A percentile compares a stretch with the other conserved stretches of the same genome.
These are phyloP conservation scores for Cacoxenus indagator DNA, from an alignment of 2,888 invertebrate genomes.

Conservation along the genomic window DNA sequence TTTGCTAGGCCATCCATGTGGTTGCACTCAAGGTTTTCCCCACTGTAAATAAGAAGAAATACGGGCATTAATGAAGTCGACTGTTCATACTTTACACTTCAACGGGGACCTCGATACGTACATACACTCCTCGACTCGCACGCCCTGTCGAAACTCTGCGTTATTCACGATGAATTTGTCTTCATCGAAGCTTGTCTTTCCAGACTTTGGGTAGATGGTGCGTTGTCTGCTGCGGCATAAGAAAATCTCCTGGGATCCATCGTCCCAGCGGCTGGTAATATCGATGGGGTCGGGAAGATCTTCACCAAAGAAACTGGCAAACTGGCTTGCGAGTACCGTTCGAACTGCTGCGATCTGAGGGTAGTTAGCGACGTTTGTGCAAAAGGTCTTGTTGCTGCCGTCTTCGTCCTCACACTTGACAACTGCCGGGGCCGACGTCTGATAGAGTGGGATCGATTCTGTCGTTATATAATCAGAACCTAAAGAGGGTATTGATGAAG, in stretches of 20 bases:
- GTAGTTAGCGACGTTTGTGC: conserved; percentile 71
- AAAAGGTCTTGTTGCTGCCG: conserved; percentile 66
- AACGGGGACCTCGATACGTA: too few relatives aligned
- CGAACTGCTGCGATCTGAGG: conserved; percentile 67
- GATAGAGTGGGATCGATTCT: conserved; percentile 10
- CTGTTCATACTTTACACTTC: too few relatives aligned
- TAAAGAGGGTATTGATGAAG: conserved; percentile 19
- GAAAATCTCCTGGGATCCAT: conserved; percentile 63
- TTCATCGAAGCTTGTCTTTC: conserved; percentile 74
- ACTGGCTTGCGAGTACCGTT: conserved; percentile 50
- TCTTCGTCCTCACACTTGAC: conserved; percentile 46
- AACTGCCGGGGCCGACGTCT: too few relatives aligned
- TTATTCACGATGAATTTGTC: conserved; percentile 83
- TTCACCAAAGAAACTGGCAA: conserved; percentile 64
- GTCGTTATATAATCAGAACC: conserved; percentile 52
- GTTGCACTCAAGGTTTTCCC: conserved; percentile 45
- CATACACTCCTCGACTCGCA: conserved; percentile 82
- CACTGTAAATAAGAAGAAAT: background rate
- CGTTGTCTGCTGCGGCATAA: conserved; percentile 70
- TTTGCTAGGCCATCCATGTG: conserved; percentile 69
- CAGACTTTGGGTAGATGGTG: conserved; percentile 76
- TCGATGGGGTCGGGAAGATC: conserved; percentile 70
- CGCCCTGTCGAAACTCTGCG: conserved; percentile 78
- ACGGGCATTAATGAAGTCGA: too few relatives aligned
- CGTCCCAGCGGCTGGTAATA: conserved; percentile 72